Conservation (phyloP, 30 jellyfish, hydroid and myxozoan species). For the Mastigias papua region DNA sequence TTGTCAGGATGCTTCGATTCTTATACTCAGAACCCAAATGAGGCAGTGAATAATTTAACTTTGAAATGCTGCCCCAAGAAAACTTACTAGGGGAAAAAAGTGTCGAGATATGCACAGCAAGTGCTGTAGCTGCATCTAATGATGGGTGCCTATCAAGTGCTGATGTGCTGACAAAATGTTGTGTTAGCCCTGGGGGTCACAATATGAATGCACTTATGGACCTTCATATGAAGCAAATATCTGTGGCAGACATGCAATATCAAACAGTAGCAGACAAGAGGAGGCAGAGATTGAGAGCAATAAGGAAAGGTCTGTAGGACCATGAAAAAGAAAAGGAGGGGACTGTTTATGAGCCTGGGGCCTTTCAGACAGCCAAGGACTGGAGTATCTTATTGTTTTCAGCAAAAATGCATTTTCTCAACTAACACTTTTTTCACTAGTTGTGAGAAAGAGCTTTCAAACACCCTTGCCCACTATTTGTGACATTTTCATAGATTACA, state of each 20-base stretch:
- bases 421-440: neutral
- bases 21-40: constrained; percentile 45
- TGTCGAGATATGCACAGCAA: neutral
- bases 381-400: neutral
- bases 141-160: neutral
- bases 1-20: constrained; percentile 42
- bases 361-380: constrained; percentile 14
- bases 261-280: neutral
- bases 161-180: neutral
- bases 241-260: neutral
- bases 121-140: neutral
- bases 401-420: neutral
- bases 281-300: constrained; percentile 7
- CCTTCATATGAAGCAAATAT: neutral
- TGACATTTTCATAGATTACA: neutral
- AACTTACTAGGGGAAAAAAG: neutral
- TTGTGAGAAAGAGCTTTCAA: neutral
- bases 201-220: neutral
- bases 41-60: constrained; percentile 36
- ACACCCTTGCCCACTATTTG: neutral
- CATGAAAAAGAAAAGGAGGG: constrained; percentile 15
- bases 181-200: neutral
- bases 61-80: constrained; percentile 25
- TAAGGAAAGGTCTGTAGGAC: constrained; percentile 17
- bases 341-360: constrained; percentile 10